A percentile compares a stretch with the other conserved stretches of the same genome.
phyloP scores from a whole-genome alignment of 2,888 invertebrate genomes.

The Hetaerina titia region DNA sequence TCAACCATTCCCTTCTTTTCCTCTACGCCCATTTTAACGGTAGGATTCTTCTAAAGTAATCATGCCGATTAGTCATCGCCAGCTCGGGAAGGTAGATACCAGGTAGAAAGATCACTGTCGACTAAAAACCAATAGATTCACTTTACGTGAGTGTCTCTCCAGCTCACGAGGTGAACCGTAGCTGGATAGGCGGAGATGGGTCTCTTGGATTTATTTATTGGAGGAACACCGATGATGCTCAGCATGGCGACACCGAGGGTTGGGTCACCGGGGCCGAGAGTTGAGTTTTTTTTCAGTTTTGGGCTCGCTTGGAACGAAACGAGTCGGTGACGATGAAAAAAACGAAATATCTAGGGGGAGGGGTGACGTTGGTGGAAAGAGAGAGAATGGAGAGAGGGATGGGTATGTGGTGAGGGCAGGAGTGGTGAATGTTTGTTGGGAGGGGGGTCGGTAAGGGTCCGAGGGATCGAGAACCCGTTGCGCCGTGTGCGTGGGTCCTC shows the following conservation, averaged over 20 bases:
- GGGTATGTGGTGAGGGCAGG: not conserved
- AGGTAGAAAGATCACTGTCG: too few relatives aligned
- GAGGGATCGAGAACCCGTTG: too few relatives aligned
- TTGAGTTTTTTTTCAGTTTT: not conserved
- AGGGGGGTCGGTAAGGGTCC: too few relatives aligned
- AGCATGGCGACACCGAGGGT: not conserved
- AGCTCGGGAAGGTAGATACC: too few relatives aligned
- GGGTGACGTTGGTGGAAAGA: not conserved
- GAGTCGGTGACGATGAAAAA: not conserved
- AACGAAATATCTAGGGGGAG: not conserved
- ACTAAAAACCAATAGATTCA: too few relatives aligned
- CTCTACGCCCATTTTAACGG: too few relatives aligned
- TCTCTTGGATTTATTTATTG: not conserved
- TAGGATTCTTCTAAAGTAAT: too few relatives aligned
- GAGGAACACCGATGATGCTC: not conserved
- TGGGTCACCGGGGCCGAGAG: not conserved
- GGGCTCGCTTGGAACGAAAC: not conserved
- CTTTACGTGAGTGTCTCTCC: too few relatives aligned
- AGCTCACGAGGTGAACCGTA: too few relatives aligned
- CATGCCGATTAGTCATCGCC: too few relatives aligned
- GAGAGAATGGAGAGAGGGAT: not conserved
- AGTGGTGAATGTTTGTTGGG: not conserved
- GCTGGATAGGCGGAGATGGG: not conserved
- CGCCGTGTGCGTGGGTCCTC: too few relatives aligned
- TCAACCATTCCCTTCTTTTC: too few relatives aligned